Evolutionary conservation across 2,888 invertebrate genomes (phyloP).

Genomic region (Icerya purchasi): DNA sequence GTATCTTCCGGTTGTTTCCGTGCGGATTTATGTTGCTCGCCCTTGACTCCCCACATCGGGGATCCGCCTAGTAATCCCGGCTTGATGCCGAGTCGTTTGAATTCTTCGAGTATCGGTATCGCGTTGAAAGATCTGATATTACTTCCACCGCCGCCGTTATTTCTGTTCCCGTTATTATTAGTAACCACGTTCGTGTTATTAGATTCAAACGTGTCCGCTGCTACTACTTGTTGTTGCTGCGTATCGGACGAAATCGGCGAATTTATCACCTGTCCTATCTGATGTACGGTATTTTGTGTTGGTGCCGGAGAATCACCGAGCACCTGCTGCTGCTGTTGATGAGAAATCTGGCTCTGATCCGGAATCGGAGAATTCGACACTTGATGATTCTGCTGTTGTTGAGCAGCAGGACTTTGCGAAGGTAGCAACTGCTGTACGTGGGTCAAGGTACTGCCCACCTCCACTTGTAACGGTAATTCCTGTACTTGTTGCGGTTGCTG

Average conservation of each 20-base stretch:
- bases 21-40: not conserved
- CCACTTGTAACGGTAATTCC: slow-evolving; percentile 20
- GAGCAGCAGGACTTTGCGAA: slow-evolving; percentile 19
- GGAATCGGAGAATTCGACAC: not conserved
- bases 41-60: not conserved
- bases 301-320: not conserved
- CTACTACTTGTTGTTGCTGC: too few species aligned
- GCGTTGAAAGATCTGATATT: slow-evolving; percentile 4
- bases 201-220: too few species aligned
- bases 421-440: slow-evolving; percentile 23
- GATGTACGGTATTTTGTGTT: not conserved
- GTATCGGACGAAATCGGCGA: not conserved
- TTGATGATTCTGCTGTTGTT: slow-evolving; percentile 1
- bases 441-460: slow-evolving; percentile 20
- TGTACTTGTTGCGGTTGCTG: slow-evolving; percentile 16
- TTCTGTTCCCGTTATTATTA: not conserved
- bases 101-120: slow-evolving; percentile 8
- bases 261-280: not conserved
- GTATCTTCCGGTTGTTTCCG: too few species aligned
- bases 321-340: not conserved
- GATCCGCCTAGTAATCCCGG: slow-evolving; percentile 9
- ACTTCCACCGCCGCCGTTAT: slow-evolving; percentile 5
- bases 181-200: not conserved
- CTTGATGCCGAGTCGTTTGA: slow-evolving; percentile 7
- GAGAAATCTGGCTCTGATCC: not conserved